Evolutionary conservation across 2,888 invertebrate species (phyloP), one percentile per base, ranked within the genome.

Genomic region (Bhutanitis thaidina): DNA sequence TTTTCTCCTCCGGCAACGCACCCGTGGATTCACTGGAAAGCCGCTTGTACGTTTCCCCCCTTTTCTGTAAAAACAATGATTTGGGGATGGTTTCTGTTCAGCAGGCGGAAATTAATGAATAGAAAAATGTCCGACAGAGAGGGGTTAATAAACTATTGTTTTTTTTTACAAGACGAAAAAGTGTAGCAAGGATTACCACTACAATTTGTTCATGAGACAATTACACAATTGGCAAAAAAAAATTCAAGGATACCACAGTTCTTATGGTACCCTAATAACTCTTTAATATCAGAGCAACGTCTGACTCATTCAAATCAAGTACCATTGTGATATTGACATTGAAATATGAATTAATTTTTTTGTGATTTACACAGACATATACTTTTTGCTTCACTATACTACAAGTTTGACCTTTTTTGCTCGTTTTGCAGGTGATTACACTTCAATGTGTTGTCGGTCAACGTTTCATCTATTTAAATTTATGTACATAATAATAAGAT

Each of bases 261-360:
- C 32, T 49, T 44, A 29, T 27, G 32, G 27, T 7, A 39, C 39
- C 16, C 44, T 40, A 40, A 39, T 44, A 44, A 45, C 35, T 16
- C 12, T 49, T 32, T 12, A 20, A 47, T 32, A 10, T 13, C n/a
- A 38, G 40, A 48, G 14, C 44, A n/a, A 35, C 25, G 14, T 34
- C n/a, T 50, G 50, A 50, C 34, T 50, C 50, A 50, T 12, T 13
- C 39, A 16, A 27, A 29, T 29, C 40, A 29, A 13, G 25, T 43
- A 47, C 43, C 35, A 36, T 40, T 44, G 46, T 44, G 46, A 36
- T 25, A 34, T 50, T 55, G 52, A 55, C 55, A 55, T 55, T 55
- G 52, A 52, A 45, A 39, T 54, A 46, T 50, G 50, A 36, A 54
- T 54, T 48, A 47, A 40, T 15, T 50, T 50, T 50, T 50, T 20